A percentile compares a stretch with the other conserved stretches of the same genome.
These are phyloP conservation scores for Trachurus trachurus DNA, from an alignment of 2,797 vertebrate genomes.

Conservation along the genomic window DNA sequence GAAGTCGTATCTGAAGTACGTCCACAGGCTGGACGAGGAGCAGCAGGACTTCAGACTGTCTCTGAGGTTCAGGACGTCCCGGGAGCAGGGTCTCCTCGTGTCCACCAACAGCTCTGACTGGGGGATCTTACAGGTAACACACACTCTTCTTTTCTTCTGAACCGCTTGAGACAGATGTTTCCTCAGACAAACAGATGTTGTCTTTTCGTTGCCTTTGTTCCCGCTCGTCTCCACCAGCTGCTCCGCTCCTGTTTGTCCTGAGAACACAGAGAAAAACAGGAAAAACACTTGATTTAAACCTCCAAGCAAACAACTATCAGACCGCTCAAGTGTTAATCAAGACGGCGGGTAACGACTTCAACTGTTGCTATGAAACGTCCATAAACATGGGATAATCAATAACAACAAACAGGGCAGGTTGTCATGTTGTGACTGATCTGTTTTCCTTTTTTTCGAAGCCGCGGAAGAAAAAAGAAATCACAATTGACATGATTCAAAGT, in stretches of 20 bases:
- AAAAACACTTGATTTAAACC: background rate
- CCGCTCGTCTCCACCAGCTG: background rate
- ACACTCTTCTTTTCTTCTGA: background rate
- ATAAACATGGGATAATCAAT: background rate
- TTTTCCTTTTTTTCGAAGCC: no score
- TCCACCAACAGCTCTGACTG: constrained; percentile 84
- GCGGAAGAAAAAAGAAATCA: no score
- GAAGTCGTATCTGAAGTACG: constrained; percentile 87
- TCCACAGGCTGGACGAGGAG: constrained; percentile 85
- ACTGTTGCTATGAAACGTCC: background rate
- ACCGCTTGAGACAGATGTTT: background rate
- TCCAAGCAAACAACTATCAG: background rate
- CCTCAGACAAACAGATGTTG: no score
- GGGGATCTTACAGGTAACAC: constrained; percentile 86
- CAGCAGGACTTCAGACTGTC: constrained; percentile 84
- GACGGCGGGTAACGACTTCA: background rate
- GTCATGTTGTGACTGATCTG: no score
- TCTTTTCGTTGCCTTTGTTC: no score
- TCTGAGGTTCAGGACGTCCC: constrained; percentile 90
- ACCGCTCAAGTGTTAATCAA: background rate
- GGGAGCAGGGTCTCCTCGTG: constrained; percentile 84
- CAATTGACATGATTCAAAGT: no score
- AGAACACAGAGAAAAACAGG: background rate
- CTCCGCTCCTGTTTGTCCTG: background rate
- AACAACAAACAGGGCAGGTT: background rate